Base-by-base conservation (phyloP, 2,113 vertebrate genomes). In the Lichenostomus cassidix region DNA sequence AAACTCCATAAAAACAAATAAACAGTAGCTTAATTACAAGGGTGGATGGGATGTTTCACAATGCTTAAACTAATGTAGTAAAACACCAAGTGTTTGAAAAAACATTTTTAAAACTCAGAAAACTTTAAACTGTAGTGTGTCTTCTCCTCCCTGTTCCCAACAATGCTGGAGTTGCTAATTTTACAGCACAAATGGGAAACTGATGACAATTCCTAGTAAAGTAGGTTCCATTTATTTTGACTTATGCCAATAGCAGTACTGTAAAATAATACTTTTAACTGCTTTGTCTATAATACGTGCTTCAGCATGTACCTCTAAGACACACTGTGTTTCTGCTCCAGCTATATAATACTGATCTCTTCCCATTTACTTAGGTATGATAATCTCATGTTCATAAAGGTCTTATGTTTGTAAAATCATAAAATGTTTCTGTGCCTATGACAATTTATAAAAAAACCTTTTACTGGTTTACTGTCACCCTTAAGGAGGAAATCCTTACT, bases 1-100 rank as follows among this genome's bases (percentile, higher is more conserved):
- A 97, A 95, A 96, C 71, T 90, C 87, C 89, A 96, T 96, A 96
- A 96, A 95, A 95, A 74, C 95, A 96, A 96, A 95, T 85, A 96
- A 96, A 95, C 89, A 96, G 92, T 96, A 96, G 94, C 92, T 94
- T 96, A 97, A 96, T 96, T 97, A 96, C 88, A 92, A 91, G 94
- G 90, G 84, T 79, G 84, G 89, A 94, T 62, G 90, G 88, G 90
- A 89, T 86, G 92, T 97, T 97, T 94, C 94, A 95, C 96, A 95
- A 96, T 73, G 56, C 92, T 96, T 89, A 70, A 94, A 92, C 83
- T 92, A 90, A 94, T 95, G 92, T 73, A 93, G 82, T 95, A 87
- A 94, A 97, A 94, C 86, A 94, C 69, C 83, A 96, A 97, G 88
- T 92, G 88, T 83, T 96, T 96, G 96, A 95, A 94, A 95, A 94